phyloP scores from a whole-genome alignment of 2,113 vertebrate species.

The Ictalurus furcatus region DNA sequence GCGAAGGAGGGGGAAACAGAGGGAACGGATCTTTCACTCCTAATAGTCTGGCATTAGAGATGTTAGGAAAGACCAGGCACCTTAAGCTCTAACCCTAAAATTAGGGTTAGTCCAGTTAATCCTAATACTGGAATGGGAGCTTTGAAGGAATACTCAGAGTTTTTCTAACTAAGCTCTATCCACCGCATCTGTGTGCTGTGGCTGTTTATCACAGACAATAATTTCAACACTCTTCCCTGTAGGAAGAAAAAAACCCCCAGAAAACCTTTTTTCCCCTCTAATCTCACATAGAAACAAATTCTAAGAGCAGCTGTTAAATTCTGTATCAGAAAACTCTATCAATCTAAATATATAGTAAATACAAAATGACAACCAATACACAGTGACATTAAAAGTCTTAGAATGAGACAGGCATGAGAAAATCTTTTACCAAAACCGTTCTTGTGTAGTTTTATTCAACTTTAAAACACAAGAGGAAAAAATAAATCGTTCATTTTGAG shows the following conservation, averaged over 20 bases:
- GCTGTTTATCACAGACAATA: not conserved
- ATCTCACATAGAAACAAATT: not conserved
- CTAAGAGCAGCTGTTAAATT: not conserved
- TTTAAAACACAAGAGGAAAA: not conserved
- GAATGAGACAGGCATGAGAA: not conserved
- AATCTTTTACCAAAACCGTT: not conserved
- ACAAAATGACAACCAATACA: not conserved
- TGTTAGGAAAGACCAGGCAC: not conserved
- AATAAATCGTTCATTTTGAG: not conserved
- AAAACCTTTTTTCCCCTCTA: too few species aligned
- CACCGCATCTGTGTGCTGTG: not conserved
- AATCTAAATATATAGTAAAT: not conserved
- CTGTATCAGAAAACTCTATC: not conserved
- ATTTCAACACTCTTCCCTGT: not conserved
- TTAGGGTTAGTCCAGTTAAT: conserved; percentile 18
- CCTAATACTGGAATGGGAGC: not conserved
- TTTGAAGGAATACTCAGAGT: not conserved
- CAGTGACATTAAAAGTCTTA: not conserved
- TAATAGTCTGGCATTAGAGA: conserved; percentile 12
- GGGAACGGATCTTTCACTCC: not conserved
- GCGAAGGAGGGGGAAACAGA: not conserved
- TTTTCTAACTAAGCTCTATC: not conserved
- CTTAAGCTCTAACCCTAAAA: conserved; percentile 16
- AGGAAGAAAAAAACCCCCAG: not conserved
- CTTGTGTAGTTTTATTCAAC: not conserved